Evolutionary conservation across 2,888 invertebrate genomes (phyloP), one percentile per base, ranked within the genome.

Genomic region (Timema podura): DNA sequence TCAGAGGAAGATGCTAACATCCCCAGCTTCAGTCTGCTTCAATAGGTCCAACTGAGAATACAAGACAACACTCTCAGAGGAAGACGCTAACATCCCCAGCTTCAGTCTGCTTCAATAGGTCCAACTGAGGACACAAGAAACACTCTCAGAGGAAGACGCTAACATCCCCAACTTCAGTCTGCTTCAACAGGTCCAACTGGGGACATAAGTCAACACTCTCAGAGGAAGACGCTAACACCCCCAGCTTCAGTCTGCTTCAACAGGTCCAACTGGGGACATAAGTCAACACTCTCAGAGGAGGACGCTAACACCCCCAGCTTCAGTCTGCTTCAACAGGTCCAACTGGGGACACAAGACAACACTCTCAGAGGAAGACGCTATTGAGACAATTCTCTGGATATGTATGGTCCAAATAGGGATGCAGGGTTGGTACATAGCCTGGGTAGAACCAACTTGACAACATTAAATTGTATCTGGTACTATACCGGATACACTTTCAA

Each of bases 91-190:
- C 87, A 81, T 95, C 95, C 0, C 94, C 94, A 77, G 90, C 88
- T 77, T 91, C 90, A 68, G 90, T 90, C 78, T 91, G 90, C 77
- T 90, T 88, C 74, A 88, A 87, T 66, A 93, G 80, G 78, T 92
- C 91, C 78, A 92, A 82, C 91, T 92, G 81, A 10, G 48, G 8
- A 44, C 9, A 30, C 9, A 9, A 57, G 16, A 57, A 57, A n/a
- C 57, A 57, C 15, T 15, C 15, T 15, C 51, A 15, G 5, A 13
- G 51, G 15, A 51, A n/a, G 51, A 13, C 51, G 75, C 91, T 91
- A 67, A 91, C 87, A 81, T 95, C 95, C 0, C 94, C 94, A 77
- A 90, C 88, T 77, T 91, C 90, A 68, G 90, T 90, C 78, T 91
- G 90, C 77, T 90, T 88, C 74, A 88, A 87, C 66, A 93, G 80